phyloP scores from a whole-genome alignment of 2,113 vertebrate species.

The Oostethus manadensis region DNA sequence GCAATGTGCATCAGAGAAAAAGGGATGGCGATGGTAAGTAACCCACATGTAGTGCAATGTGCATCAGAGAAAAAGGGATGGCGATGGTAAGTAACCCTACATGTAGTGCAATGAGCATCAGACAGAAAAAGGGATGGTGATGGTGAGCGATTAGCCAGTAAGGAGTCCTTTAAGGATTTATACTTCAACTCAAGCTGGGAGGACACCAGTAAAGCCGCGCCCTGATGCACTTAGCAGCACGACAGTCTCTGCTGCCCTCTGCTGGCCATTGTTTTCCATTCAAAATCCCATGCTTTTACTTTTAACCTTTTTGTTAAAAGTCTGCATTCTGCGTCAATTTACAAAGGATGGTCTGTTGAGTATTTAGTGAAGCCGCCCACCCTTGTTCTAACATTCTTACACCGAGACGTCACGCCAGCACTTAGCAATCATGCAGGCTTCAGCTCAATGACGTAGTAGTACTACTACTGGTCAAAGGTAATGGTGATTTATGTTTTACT shows the following conservation, averaged over 20 bases:
- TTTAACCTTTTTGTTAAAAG: no score
- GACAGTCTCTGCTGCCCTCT: conserved; percentile 49
- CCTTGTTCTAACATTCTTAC: no score
- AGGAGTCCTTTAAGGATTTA: conserved; percentile 11
- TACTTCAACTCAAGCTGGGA: conserved; percentile 12
- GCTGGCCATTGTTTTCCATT: conserved; percentile 14
- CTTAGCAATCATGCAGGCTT: no score
- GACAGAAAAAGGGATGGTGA: background rate
- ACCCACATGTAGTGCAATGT: no score
- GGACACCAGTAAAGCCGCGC: conserved; percentile 2
- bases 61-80: background rate
- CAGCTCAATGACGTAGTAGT: no score
- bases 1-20: conserved; percentile 1
- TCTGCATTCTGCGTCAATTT: no score
- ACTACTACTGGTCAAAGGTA: no score
- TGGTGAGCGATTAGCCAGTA: background rate
- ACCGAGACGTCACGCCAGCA: no score
- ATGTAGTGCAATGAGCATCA: background rate
- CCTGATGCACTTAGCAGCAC: background rate
- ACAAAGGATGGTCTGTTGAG: no score
- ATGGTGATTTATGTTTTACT: no score
- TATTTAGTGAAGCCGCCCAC: no score
- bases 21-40: background rate
- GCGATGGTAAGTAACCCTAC: background rate
- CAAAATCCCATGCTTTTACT: no score